phyloP scores from a whole-genome alignment of 2,888 invertebrate species.

The Conomelus anceps region DNA sequence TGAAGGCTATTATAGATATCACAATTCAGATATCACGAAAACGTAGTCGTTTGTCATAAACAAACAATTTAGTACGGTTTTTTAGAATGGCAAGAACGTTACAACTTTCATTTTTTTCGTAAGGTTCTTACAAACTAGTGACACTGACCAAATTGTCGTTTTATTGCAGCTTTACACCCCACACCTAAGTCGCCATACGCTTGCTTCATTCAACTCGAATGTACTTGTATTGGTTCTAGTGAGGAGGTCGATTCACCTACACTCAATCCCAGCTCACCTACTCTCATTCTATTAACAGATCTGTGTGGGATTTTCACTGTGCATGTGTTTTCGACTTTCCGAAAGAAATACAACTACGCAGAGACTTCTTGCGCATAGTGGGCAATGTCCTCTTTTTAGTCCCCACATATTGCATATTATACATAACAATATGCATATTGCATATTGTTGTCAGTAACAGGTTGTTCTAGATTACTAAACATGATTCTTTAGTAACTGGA shows the following conservation, averaged over 20 bases:
- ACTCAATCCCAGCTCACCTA: background rate
- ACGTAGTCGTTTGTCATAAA: background rate
- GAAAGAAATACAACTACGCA: background rate
- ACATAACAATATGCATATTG: background rate
- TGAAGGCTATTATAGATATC: background rate
- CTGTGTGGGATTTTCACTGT: background rate
- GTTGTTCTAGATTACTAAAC: background rate
- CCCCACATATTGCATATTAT: background rate
- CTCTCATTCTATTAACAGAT: background rate
- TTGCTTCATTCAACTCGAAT: background rate
- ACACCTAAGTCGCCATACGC: background rate
- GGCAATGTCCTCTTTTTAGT: background rate
- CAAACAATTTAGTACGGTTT: background rate
- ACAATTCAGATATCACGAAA: background rate
- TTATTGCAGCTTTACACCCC: background rate
- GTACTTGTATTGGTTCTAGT: background rate
- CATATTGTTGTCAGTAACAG: background rate
- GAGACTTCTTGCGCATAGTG: background rate
- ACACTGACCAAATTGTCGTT: background rate
- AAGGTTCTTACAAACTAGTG: background rate
- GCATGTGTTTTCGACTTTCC: background rate
- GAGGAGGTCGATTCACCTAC: background rate
- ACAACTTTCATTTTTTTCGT: background rate
- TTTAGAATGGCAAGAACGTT: background rate
- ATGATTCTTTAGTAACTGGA: background rate